These are phyloP conservation scores for Buathra laborator DNA, from an alignment of 2,888 invertebrate genomes.

Conservation along the genomic window DNA sequence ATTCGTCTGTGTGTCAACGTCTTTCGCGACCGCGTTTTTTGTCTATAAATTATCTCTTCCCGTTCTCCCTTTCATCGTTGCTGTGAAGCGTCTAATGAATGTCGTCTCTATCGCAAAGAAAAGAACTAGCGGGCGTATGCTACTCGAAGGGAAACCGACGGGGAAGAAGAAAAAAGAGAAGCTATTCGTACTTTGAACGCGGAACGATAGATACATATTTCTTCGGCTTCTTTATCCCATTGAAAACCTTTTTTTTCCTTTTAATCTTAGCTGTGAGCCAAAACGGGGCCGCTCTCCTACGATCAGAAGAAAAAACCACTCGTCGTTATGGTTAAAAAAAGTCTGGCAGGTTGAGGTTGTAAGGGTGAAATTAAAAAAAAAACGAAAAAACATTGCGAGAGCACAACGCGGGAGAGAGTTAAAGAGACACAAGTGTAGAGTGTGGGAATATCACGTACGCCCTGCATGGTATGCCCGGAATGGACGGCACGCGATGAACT, in stretches of 20 bases:
- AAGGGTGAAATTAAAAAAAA: slow-evolving; percentile 8
- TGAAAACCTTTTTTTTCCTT: slow-evolving; percentile 44
- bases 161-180: slow-evolving; percentile 22
- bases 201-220: slow-evolving; percentile 37
- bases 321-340: slow-evolving; percentile 20
- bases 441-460: slow-evolving; percentile 85
- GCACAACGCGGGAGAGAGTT: slow-evolving; percentile 48
- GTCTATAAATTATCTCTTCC: slow-evolving; percentile 67
- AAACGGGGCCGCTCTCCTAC: slow-evolving; percentile 4
- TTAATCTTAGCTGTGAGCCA: slow-evolving; percentile 37
- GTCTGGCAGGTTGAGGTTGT: slow-evolving; percentile 7
- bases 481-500: slow-evolving; percentile 84
- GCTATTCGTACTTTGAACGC: slow-evolving; percentile 26
- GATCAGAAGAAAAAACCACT: slow-evolving; percentile 7
- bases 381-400: slow-evolving; percentile 42
- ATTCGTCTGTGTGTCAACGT: slow-evolving; percentile 29
- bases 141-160: slow-evolving; percentile 12
- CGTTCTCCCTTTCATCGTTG: slow-evolving; percentile 59
- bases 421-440: slow-evolving; percentile 75
- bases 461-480: slow-evolving; percentile 82
- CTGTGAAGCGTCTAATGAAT: slow-evolving; percentile 50
- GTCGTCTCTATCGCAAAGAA: slow-evolving; percentile 50
- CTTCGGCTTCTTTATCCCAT: slow-evolving; percentile 32
- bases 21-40: slow-evolving; percentile 64
- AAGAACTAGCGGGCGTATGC: slow-evolving; percentile 44